These are phyloP conservation scores for Pollimyrus isidori DNA, from an alignment of 2,113 vertebrate genomes.

Conservation along the genomic window DNA sequence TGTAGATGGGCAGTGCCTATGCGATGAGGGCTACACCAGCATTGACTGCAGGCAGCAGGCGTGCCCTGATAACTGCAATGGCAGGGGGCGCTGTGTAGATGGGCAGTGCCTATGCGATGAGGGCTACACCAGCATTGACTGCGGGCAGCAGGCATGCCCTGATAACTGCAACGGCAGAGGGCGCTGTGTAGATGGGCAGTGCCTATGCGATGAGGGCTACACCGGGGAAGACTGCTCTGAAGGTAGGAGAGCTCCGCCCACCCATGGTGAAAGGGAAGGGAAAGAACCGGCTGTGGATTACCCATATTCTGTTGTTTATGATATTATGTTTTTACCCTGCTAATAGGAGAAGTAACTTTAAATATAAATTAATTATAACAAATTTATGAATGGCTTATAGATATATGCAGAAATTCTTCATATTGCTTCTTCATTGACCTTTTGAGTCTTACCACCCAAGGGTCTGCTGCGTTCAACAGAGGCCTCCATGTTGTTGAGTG, in stretches of 20 bases:
- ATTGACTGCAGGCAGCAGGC: constrained; percentile 66
- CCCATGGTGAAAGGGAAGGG: neutral
- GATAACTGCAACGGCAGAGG: constrained; percentile 56
- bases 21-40: constrained; percentile 59
- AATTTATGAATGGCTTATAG: neutral
- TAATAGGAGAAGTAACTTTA: neutral
- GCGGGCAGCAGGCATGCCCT: constrained; percentile 61
- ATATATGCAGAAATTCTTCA: too few relatives aligned
- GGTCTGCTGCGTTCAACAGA: neutral
- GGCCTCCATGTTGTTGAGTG: neutral
- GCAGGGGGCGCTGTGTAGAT: constrained; percentile 49
- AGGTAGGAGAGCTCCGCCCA: constrained; percentile 34
- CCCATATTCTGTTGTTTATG: neutral
- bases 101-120: constrained; percentile 58
- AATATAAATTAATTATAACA: neutral
- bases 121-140: constrained; percentile 69
- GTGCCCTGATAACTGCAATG: constrained; percentile 61
- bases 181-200: constrained; percentile 50
- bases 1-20: constrained; percentile 51
- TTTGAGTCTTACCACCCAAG: neutral
- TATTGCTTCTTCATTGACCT: too few relatives aligned
- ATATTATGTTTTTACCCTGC: neutral
- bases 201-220: constrained; percentile 58
- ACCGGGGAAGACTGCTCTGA: constrained; percentile 61
- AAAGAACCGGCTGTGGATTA: neutral